phyloP scores from a whole-genome alignment of 2,113 vertebrate genomes.

The Lasiurus cinereus region DNA sequence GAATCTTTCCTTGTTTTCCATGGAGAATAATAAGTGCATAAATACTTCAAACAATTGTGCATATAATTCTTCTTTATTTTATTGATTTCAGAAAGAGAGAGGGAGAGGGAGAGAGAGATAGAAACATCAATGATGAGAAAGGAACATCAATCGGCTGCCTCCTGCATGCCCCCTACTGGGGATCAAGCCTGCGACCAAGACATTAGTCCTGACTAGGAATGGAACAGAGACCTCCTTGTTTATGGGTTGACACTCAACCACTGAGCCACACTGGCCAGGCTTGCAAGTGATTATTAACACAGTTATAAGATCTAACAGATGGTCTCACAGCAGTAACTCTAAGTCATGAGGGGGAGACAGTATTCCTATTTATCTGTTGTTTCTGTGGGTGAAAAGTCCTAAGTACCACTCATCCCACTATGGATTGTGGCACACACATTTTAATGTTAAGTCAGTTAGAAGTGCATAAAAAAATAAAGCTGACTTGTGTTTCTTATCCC shows the following conservation, averaged over 20 bases:
- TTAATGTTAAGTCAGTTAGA: neutral
- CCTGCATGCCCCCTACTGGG: no score
- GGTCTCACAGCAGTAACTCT: neutral
- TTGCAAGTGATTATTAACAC: neutral
- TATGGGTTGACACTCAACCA: no score
- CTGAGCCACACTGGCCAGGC: no score
- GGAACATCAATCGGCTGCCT: no score
- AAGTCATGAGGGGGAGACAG: neutral
- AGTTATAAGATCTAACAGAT: neutral
- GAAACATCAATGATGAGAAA: no score
- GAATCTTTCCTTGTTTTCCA: neutral
- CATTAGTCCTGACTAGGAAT: no score
- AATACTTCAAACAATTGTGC: neutral
- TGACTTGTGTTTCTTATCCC: neutral
- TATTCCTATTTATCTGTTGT: neutral
- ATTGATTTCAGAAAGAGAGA: no score
- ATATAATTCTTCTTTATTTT: neutral
- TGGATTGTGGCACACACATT: no score
- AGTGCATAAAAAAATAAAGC: neutral
- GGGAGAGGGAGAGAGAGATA: no score
- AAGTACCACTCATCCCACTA: neutral
- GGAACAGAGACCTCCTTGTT: no score
- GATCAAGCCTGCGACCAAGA: no score
- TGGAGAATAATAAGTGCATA: neutral
- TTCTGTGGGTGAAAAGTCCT: neutral